Base-by-base conservation (phyloP, 2,797 vertebrate genomes). In the Tapirus indicus region DNA sequence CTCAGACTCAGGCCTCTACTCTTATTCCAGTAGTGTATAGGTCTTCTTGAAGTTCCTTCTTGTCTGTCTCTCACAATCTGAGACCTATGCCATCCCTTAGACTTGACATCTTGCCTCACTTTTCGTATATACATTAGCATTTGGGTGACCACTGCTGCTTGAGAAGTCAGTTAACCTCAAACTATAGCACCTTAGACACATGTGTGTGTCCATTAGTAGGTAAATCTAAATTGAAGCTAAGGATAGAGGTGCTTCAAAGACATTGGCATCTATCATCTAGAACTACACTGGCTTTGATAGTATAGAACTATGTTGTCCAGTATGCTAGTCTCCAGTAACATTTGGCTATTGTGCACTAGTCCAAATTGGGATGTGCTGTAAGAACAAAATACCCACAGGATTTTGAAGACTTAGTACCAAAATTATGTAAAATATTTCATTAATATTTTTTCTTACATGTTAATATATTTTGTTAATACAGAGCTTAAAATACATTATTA, bases 1-100 rank as follows among this genome's bases (percentile, higher is more conserved):
- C 44, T 7, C 2, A 16, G 2, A 18, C 35, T 49, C 58, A 47
- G 20, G 10, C 8, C 38, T 32, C 11, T 18, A 2, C 1, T 32
- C 7, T 5, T 6, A 0, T 60, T 41, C 0, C 7, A 23, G 29
- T 17, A 56, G 23, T 14, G 25, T 47, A 49, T 10, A 4, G 2
- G 0, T 23, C 4, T 17, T 68, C 16, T n/a, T 17, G 1, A 35
- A 27, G 2, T 78, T n/a, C 13, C 11, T 49, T 78, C 47, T 77
- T 54, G 5, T 80, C 44, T 32, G 0, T 41, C 6, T 62, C 69
- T 69, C 58, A 80, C 32, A 69, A 21, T 9, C 12, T 47, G 12
- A 60, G 41, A 4, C 3, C 17, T n/a, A 4, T 25, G 4, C 2
- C 16, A 38, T 38, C 0, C 12, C 56, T 60, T 54, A 47, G 21